Base-by-base conservation (phyloP, 2,888 invertebrate genomes). In the Dolomedes plantarius region DNA sequence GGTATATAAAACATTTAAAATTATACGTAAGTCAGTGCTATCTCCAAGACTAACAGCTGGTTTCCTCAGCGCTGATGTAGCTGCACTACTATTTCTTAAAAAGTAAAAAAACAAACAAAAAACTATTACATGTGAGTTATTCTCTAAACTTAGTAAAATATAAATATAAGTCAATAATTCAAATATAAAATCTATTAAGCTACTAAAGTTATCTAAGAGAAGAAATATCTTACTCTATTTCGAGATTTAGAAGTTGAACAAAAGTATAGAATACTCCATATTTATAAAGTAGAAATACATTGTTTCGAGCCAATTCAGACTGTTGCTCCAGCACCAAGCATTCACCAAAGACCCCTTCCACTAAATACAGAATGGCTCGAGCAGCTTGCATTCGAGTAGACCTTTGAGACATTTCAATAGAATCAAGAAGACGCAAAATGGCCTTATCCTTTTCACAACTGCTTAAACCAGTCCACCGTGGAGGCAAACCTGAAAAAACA, bases 1-100 rank as follows among this genome's bases (percentile, higher is more conserved):
- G 76, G 97, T 96, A 91, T 98, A 99, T 77, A 99, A 92, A 88
- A 98, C 96, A 87, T 97, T 97, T 50, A 99, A 92, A 89, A 99
- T 96, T 3, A 98, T 95, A 90, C 99, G 94, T 87, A 99, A 93
- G 91, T 98, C 97, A 82, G 94, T 93, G 5, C 98, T 98, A 92
- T 99, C 99, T 9, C 95, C 96, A 88, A 97, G 92, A 41, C 96
- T 96, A 0, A 96, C 95, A 9, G 95, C 94, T 65, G 96, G 93
- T 91, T 95, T 95, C 76, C 94, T 92, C 90, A 94, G 93, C n/a
- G 94, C 94, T 88, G 94, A 94, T 88, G 94, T 94, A 36, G 95
- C 94, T 41, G 95, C 94, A 65, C 93, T 93, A 87, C 93, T 93
- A 90, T 94, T 95, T 90, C 94, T 94, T 88, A 67, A 65, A 67